Evolutionary conservation across 2,888 invertebrate species (phyloP).

Genomic region (Poecilus cupreus): DNA sequence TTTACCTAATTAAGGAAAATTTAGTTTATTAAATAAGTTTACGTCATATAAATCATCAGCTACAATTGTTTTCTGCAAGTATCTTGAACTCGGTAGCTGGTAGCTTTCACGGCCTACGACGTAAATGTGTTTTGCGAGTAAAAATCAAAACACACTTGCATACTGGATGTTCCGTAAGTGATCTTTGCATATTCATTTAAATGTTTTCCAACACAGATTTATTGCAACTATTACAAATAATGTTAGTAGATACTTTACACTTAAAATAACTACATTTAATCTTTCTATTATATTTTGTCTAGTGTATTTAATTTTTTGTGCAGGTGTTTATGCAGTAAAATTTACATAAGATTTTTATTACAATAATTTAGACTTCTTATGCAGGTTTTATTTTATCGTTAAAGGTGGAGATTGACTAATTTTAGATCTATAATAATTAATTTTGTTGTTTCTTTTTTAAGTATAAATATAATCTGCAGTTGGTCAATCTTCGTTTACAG

Average conservation of each 20-base stretch:
- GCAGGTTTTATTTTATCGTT: background rate
- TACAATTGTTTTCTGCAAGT: constrained; percentile 45
- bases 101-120: constrained; percentile 39
- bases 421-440: background rate
- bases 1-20: background rate
- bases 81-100: constrained; percentile 47
- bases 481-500: background rate
- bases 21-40: constrained; percentile 2
- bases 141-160: constrained; percentile 55
- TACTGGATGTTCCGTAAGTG: constrained; percentile 56
- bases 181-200: constrained; percentile 54
- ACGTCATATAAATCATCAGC: constrained; percentile 42
- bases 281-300: constrained; percentile 7
- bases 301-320: background rate
- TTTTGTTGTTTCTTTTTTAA: background rate
- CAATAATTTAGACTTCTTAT: background rate
- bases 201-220: constrained; percentile 53
- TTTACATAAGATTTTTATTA: constrained; percentile 18
- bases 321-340: constrained; percentile 19
- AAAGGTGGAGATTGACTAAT: background rate
- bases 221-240: constrained; percentile 9
- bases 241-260: background rate
- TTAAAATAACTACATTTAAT: background rate
- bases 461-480: background rate
- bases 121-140: constrained; percentile 50